Evolutionary conservation across 2,797 vertebrate genomes (phyloP), one percentile per base, ranked within the genome.

Genomic region (Nannoperca obscura): DNA sequence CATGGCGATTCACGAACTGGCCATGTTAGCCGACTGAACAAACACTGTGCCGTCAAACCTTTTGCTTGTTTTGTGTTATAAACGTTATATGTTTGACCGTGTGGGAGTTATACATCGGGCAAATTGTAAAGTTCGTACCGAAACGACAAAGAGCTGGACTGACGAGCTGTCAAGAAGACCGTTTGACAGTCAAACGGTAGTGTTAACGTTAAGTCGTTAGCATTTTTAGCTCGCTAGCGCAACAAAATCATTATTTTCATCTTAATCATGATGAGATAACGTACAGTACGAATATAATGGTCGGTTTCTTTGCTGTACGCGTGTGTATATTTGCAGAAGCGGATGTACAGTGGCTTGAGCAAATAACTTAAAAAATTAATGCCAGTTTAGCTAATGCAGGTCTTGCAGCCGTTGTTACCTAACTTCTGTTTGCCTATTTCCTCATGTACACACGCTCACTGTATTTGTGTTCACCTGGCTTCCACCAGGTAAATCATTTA

Each of bases 1-100:
- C 93, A 96, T 96, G 95, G 95, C 95, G 94, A 71, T 78, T 71
- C 79, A 80, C 55, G 78, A 77, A 85, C 75, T 81, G 66, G 62
- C 71, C 46, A 76, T 64, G 79, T 27, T 83, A 84, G 82, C 79
- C 20, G 11, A 83, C 71, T 81, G 84, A 83, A 65, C 55, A 49
- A 64, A 82, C 75, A n/a, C 66, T 46, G 72, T 34, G 59, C 71
- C 73, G 72, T 22, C 65, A 80, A 14, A 68, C n/a, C 14, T 27
- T 2, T 44, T 8, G 32, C 3, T n/a, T 30, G 17, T 2, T 8
- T 8, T 1, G 55, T n/a, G 8, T 27, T 2, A 13, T 11, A 44
- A 19, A 10, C 47, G 20, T 9, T 2, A 4, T 1, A 30, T 6
- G 57, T 12, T 0, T 6, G 19, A 53, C 38, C 3, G 10, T 0